These are phyloP conservation scores for Drosophila micromelanica DNA, from an alignment of 1,140 invertebrate species.

Conservation along the genomic window DNA sequence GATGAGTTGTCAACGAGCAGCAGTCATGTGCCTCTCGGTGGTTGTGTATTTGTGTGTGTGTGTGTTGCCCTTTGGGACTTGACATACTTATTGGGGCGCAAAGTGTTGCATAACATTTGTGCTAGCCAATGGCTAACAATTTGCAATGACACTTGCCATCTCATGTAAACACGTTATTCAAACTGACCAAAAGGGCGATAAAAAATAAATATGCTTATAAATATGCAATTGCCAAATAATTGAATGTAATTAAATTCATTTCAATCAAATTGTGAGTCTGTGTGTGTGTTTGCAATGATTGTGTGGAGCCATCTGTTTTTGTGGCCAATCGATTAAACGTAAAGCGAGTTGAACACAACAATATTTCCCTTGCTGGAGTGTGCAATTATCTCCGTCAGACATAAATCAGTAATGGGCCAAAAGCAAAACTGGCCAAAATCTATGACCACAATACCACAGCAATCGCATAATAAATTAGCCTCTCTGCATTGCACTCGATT, in stretches of 20 bases:
- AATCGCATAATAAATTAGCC: conserved; percentile 24
- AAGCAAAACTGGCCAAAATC: conserved; percentile 7
- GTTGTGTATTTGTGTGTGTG: conserved; percentile 12
- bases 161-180: conserved; percentile 47
- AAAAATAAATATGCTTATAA: conserved; percentile 24
- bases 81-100: conserved; percentile 68
- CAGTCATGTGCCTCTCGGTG: conserved; percentile 7
- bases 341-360: conserved; percentile 15
- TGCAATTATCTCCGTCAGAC: conserved; percentile 2
- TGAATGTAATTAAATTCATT: conserved; percentile 70
- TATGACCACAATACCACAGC: not conserved
- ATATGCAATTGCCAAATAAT: conserved; percentile 68
- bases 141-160: conserved; percentile 38
- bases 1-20: conserved; percentile 74
- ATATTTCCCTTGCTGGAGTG: not conserved
- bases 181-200: not conserved
- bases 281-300: conserved; percentile 34
- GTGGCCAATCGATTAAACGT: conserved; percentile 42
- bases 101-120: conserved; percentile 79
- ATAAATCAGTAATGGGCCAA: conserved; percentile 25
- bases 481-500: not conserved
- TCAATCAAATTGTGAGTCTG: conserved; percentile 48
- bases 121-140: conserved; percentile 54
- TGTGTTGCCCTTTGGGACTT: conserved; percentile 35
- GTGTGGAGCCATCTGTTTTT: conserved; percentile 52